These are phyloP conservation scores for Drosophila imparisetae DNA, from an alignment of 2,888 invertebrate species.

Conservation along the genomic window DNA sequence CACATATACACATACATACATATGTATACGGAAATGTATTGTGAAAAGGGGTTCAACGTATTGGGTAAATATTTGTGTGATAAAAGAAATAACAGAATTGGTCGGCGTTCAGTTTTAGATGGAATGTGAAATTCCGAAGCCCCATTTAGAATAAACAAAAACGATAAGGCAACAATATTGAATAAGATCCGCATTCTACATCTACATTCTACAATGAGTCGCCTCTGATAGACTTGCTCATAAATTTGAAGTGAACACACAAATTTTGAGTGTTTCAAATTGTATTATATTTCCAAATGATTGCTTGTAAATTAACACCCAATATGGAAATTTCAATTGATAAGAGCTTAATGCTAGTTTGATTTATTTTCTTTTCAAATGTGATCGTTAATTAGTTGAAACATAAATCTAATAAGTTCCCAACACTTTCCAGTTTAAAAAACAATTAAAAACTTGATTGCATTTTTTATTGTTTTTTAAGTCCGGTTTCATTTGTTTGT, in stretches of 20 bases:
- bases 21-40: not conserved
- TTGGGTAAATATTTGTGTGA: conserved; percentile 35
- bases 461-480: not conserved
- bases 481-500: not conserved
- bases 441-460: not conserved
- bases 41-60: conserved; percentile 21
- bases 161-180: conserved; percentile 21
- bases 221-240: not conserved
- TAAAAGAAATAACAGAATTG: conserved; percentile 31
- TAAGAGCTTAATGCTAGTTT: not conserved
- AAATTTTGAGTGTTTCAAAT: not conserved
- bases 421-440: not conserved
- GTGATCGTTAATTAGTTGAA: not conserved
- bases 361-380: not conserved
- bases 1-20: conserved; percentile 1
- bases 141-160: conserved; percentile 16
- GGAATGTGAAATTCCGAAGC: conserved; percentile 16
- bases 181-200: conserved; percentile 13
- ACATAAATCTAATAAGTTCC: not conserved
- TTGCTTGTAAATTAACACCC: not conserved
- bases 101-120: not conserved
- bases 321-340: not conserved
- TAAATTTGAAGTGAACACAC: not conserved
- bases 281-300: not conserved
- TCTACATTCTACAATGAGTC: not conserved